Evolutionary conservation across 2,797 vertebrate species (phyloP), one percentile per base, ranked within the genome.

Genomic region (Harpagifer antarcticus): DNA sequence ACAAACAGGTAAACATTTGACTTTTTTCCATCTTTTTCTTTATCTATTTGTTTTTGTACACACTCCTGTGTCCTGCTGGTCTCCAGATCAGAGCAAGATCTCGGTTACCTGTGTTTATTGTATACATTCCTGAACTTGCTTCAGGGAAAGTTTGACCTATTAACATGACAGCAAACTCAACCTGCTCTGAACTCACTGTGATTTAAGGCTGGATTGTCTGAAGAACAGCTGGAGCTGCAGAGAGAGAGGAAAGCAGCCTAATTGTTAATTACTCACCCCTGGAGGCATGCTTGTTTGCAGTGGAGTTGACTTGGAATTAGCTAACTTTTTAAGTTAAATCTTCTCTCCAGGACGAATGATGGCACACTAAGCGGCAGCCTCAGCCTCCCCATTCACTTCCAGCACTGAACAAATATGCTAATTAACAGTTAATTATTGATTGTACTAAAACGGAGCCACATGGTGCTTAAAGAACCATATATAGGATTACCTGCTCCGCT

Each of bases 1-100:
- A 81, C 70, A 65, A 1, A 81, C 89, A 89, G 90, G 90, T 91
- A 91, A 87, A 83, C 52, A 50, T 52, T 4, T 45, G 1, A 23
- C 33, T 20, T 72, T 17, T 33, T 17, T 8, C 27, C 15, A 19
- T 7, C 13, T 42, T 14, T 45, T 27, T 1, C 56, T 55, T 65
- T 37, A 10, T 72, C 3, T 56, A n/a, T 47, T 10, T 3, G 3
- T 2, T 2, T 55, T 53, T 58, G 15, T 67, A 33, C 43, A 52
- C 48, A 50, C 50, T 50, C 0, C 16, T 62, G 14, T 63, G 31
- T 61, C 57, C 60, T 42, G 27, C 49, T 56, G 19, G 33, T 44
- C 50, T 73, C 65, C 50, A 72, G 27, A 68, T 85, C 42, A 78
- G 72, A 79, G 44, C 3, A 15, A 58, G 15, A 60, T 33, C 42